Conservation (phyloP, 2,797 vertebrate genomes). For the Fistularia commersonii region DNA sequence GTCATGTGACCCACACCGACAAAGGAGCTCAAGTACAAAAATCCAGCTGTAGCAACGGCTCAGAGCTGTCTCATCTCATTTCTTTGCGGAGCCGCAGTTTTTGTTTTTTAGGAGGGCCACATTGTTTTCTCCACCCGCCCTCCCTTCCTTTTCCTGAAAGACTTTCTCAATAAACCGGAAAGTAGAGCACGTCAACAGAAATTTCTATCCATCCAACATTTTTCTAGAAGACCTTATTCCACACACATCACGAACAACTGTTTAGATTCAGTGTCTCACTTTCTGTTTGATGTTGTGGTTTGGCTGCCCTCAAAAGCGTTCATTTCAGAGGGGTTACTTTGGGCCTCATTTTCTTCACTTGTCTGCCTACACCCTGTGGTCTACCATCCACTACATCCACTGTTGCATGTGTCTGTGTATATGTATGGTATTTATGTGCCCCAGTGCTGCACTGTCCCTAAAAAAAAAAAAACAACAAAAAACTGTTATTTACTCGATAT, state of each 20-base stretch:
- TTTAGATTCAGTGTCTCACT: constrained; percentile 45
- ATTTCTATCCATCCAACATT: constrained; percentile 29
- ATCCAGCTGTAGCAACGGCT: constrained; percentile 4
- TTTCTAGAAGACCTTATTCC: constrained; percentile 35
- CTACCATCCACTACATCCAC: constrained; percentile 66
- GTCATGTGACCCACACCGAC: neutral
- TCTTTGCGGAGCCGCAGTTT: constrained; percentile 26
- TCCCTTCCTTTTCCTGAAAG: constrained; percentile 39
- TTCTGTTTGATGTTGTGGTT: constrained; percentile 79
- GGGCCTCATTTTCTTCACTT: constrained; percentile 62
- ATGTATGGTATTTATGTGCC: constrained; percentile 28
- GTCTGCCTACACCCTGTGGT: constrained; percentile 82
- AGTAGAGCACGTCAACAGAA: constrained; percentile 37
- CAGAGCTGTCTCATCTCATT: constrained; percentile 10
- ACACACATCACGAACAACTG: constrained; percentile 54
- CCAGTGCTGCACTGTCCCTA: constrained; percentile 35
- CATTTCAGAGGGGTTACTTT: constrained; percentile 81
- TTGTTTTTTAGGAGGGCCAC: neutral
- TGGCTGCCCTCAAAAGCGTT: constrained; percentile 86
- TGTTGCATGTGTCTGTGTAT: constrained; percentile 32
- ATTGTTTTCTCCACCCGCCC: constrained; percentile 30
- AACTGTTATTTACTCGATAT: constrained; percentile 26
- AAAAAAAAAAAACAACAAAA: too few species aligned
- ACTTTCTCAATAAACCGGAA: constrained; percentile 41
- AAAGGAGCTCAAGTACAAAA: constrained; percentile 3